A percentile compares a stretch with the other conserved stretches of the same genome.
Evolutionary conservation across 2,888 invertebrate genomes (phyloP).

Genomic region (Tinea trinotella): DNA sequence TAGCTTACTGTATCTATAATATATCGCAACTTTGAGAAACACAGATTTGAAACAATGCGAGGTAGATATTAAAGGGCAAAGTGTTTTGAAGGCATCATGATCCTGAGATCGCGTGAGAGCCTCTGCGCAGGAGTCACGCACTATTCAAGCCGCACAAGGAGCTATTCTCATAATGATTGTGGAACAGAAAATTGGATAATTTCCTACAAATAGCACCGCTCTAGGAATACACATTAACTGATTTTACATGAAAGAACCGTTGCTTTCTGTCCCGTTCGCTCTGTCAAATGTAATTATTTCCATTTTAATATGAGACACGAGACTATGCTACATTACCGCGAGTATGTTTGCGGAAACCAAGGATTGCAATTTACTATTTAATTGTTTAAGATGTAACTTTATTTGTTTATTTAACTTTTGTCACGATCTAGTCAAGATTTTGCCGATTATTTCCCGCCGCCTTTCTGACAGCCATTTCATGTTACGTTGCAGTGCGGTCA

Average conservation of each 20-base stretch:
- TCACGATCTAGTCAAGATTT: no score
- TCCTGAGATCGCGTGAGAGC: constrained; percentile 13
- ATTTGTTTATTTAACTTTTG: neutral
- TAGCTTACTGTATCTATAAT: no score
- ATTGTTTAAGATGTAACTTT: no score
- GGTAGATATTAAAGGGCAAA: constrained; percentile 13
- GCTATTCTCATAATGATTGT: constrained; percentile 41
- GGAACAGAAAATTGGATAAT: constrained; percentile 58
- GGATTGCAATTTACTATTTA: neutral
- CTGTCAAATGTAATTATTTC: neutral
- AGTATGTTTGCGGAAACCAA: neutral
- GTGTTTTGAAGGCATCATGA: constrained; percentile 13
- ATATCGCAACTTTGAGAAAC: neutral
- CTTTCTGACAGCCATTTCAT: no score
- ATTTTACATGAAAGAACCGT: constrained; percentile 11
- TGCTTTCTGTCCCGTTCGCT: constrained; percentile 1
- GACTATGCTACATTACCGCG: no score
- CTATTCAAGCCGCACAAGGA: neutral
- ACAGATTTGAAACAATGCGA: constrained; percentile 9
- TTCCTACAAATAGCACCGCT: constrained; percentile 38
- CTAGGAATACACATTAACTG: constrained; percentile 23
- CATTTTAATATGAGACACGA: neutral
- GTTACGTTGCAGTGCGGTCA: no score
- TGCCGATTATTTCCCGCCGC: no score
- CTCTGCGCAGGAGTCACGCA: constrained; percentile 16